Percentiles rank a stretch among this genome's conserved stretches.
Evolutionary conservation across 2,797 vertebrate species (phyloP).

Genomic region (Vireo griseus): DNA sequence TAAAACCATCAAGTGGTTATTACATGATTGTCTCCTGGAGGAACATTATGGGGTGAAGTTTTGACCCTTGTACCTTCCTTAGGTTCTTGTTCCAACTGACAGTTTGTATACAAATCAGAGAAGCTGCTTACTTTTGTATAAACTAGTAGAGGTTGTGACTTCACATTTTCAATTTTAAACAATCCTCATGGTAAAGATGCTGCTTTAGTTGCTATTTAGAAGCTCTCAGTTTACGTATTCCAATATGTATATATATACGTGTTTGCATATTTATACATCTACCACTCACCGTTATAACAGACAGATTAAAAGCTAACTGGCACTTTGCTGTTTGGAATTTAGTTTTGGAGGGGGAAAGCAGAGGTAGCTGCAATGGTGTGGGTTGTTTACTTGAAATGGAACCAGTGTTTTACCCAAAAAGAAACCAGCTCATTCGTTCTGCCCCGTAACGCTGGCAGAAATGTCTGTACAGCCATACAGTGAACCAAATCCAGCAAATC

Average conservation of each 20-base stretch:
- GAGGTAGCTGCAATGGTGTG: not conserved
- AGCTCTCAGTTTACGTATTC: not conserved
- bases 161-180: not conserved
- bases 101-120: not conserved
- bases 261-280: not conserved
- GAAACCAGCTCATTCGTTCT: not conserved
- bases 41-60: not conserved
- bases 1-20: not conserved
- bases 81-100: not conserved
- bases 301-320: not conserved
- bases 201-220: not conserved
- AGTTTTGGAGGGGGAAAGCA: not conserved
- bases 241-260: accelerated
- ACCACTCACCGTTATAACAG: not conserved
- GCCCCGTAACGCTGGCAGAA: accelerated
- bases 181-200: not conserved
- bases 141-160: not conserved
- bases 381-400: not conserved
- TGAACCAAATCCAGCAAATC: not conserved
- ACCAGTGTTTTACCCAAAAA: not conserved
- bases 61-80: not conserved
- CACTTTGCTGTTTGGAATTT: not conserved
- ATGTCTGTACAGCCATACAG: not conserved
- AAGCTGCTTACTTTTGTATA: not conserved
- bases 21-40: not conserved